Conservation (phyloP, 2,797 vertebrate genomes). For the Melanotaenia nigrans region DNA sequence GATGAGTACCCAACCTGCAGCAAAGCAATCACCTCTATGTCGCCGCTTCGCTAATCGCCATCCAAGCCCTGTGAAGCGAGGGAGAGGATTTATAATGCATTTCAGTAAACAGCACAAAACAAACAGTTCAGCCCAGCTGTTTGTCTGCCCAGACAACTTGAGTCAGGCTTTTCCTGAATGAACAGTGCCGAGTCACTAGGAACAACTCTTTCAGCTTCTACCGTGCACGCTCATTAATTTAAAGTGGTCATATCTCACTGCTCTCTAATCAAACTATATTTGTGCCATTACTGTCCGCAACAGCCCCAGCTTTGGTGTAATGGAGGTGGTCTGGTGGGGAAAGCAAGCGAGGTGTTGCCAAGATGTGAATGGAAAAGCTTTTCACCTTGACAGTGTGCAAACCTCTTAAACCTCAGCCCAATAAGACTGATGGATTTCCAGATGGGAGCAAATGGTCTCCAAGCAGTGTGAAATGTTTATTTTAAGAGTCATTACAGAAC, state of each 20-base stretch:
- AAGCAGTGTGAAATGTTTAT: slow-evolving; percentile 3
- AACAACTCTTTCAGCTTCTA: slow-evolving; percentile 52
- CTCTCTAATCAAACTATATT: slow-evolving; percentile 77
- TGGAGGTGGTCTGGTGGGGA: slow-evolving; percentile 60
- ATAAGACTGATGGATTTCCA: slow-evolving; percentile 17
- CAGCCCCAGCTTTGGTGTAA: slow-evolving; percentile 62
- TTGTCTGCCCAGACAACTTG: slow-evolving; percentile 44
- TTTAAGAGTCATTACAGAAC: slow-evolving; percentile 12
- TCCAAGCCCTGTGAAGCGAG: slow-evolving; percentile 36
- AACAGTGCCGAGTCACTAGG: slow-evolving; percentile 63
- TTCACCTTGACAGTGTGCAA: slow-evolving; percentile 69
- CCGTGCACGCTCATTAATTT: slow-evolving; percentile 74
- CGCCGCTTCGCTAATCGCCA: slow-evolving; percentile 48
- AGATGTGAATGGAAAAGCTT: slow-evolving; percentile 66
- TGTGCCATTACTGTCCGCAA: slow-evolving; percentile 67
- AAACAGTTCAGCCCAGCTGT: slow-evolving; percentile 66
- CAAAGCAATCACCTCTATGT: slow-evolving; percentile 64
- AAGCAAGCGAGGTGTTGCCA: slow-evolving; percentile 66
- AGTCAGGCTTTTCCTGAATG: slow-evolving; percentile 70
- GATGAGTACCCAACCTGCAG: slow-evolving; percentile 46
- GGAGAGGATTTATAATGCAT: slow-evolving; percentile 69
- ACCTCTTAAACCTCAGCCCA: slow-evolving; percentile 51
- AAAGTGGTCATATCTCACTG: slow-evolving; percentile 78
- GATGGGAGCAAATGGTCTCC: slow-evolving; percentile 25
- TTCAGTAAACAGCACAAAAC: slow-evolving; percentile 76